Evolutionary conservation across 2,888 invertebrate species (phyloP), one percentile per base, ranked within the genome.

Genomic region (Clunio marinus): DNA sequence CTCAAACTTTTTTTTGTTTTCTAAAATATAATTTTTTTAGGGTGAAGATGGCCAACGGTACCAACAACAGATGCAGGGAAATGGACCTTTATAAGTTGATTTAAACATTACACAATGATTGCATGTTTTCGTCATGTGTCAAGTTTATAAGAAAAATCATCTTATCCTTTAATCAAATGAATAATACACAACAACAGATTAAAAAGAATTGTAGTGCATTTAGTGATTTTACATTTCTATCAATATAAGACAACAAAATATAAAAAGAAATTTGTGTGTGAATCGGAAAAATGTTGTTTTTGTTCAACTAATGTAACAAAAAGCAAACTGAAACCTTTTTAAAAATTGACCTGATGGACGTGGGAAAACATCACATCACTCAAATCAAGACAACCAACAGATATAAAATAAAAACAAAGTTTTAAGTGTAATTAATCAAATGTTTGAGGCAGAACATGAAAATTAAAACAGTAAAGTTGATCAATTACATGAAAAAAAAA

Each of bases 61-160:
- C 32, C 68, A 58, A 58, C 51, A 68, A 68, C 68, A 63, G 24
- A 37, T 45, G 63, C 63, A 68, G 58, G 68, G 68, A 68, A 68
- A 68, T 58, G 68, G 58, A 68, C 68, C 68, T 57, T 58, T 68
- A 68, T 68, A 68, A 68, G 45, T 63, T 10, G 24, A 20, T 59
- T 1, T 17, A 22, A 59, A 28, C 32, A 35, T 59, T 25, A 20
- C 20, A 59, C 59, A 20, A 28, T n/a, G n/a, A 32, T 35, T 24
- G 22, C 32, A 35, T 59, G 32, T 15, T 27, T n/a, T n/a, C n/a
- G n/a, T n/a, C n/a, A 13, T 27, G 58, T 58, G 25, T 27, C 22
- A 8, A 57, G n/a, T n/a, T n/a, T n/a, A n/a, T n/a, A n/a, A n/a
- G n/a, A n/a, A n/a, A n/a, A n/a, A n/a, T n/a, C n/a, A 28, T 3